Evolutionary conservation across 2,797 vertebrate genomes (phyloP), one percentile per base, ranked within the genome.

Genomic region (Xerus rutilus): DNA sequence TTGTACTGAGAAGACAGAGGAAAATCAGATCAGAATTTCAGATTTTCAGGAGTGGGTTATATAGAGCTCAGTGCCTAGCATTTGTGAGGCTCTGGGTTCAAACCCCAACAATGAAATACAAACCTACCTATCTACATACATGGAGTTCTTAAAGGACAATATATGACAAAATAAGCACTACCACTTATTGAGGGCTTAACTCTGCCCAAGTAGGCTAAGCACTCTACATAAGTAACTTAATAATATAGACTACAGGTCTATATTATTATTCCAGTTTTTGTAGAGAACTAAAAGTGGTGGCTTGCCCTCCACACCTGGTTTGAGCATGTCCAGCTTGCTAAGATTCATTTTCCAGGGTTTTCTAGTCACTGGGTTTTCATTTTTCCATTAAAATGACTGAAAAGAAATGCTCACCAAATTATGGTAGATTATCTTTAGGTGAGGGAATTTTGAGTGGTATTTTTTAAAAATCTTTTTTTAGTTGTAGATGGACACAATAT

Each of bases 281-380:
- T 49, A 72, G 28, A 78, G 54, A 35, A 73, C 59, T 91, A 93
- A 92, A 47, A 89, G 39, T 72, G 74, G 77, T n/a, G 7, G 77
- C 89, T 91, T 39, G 62, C 39, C 47, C 35, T 91, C 47, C 87
- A 83, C 97, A 99, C 99, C 99, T 99, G 99, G 98, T 98, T 99
- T 98, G 96, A 99, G 98, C 81, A 99, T 99, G 86, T 98, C 99
- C 98, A 99, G 98, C 91, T 98, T 99, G 89, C 98, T 98, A 96
- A 99, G 98, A 95, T 99, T 99, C 93, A 98, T 98, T 91, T 98
- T 98, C 97, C 98, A 99, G 93, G 98, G 98, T 89, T 99, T 98
- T 96, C 98, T 99, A 64, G 99, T 97, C 96, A 98, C 98, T 96
- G 98, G 97, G 97, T 99, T 99, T 72, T 99, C 99, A 94, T 52